phyloP scores from a whole-genome alignment of 2,113 vertebrate genomes.

The Zosterops lateralis region DNA sequence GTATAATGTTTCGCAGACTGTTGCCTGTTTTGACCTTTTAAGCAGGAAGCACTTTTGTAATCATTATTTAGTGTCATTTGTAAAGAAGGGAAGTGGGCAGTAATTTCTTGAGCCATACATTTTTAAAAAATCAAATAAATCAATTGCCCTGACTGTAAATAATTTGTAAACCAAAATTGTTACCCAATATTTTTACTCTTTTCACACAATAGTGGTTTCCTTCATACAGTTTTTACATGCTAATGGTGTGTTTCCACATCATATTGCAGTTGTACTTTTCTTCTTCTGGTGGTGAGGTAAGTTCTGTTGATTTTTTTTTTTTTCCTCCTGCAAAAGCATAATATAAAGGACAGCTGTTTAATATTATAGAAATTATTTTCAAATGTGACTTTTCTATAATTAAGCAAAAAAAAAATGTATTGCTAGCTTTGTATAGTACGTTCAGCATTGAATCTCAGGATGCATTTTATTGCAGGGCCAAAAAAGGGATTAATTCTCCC shows the following conservation, averaged over 20 bases:
- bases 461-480: constrained; percentile 73
- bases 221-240: constrained; percentile 51
- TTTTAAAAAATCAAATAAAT: constrained; percentile 21
- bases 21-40: constrained; percentile 20
- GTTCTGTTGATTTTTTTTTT: neutral
- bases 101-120: constrained; percentile 67
- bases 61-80: constrained; percentile 39
- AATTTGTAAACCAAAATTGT: constrained; percentile 57
- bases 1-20: neutral
- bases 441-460: constrained; percentile 79
- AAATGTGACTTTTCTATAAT: constrained; percentile 69
- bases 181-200: constrained; percentile 20
- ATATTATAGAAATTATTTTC: constrained; percentile 59
- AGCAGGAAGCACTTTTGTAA: constrained; percentile 83
- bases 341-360: constrained; percentile 69
- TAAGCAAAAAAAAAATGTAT: constrained; percentile 35
- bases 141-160: constrained; percentile 56
- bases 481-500: constrained; percentile 68
- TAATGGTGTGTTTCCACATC: constrained; percentile 24
- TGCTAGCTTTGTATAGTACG: constrained; percentile 67
- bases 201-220: constrained; percentile 15
- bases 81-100: constrained; percentile 78
- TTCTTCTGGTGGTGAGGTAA: constrained; percentile 56
- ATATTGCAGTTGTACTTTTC: constrained; percentile 45
- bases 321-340: constrained; percentile 54